Evolutionary conservation across 2,113 vertebrate genomes (phyloP), one percentile per base, ranked within the genome.

Genomic region (Ptychochromis oligacanthus): DNA sequence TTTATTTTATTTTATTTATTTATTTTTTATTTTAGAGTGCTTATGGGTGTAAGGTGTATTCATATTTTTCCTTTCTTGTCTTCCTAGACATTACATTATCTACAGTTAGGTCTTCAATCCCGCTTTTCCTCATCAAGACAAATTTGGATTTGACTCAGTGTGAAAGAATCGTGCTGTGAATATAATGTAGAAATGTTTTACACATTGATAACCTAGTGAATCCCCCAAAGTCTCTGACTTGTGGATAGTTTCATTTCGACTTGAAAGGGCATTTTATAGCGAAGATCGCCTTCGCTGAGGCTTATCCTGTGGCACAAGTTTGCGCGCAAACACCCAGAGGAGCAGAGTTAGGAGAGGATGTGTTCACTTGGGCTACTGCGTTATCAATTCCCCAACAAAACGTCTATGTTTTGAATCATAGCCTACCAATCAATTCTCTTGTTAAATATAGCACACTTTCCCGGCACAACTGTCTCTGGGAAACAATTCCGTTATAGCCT

Each of bases 381-480:
- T 76, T 24, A 76, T 78, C 31, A 77, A 5, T 58, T 78, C 46
- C 75, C 24, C 38, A 86, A 77, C 58, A 76, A 89, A 87, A 80
- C 57, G 36, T 81, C 57, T 22, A 5, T 75, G 56, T 85, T 89
- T 81, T 79, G 62, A 87, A 77, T 90, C 72, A 80, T 75, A 54
- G 67, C 46, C 67, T 54, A 79, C 55, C 62, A 85, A 70, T 91
- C 88, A 88, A 57, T 89, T 76, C 9, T 38, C 57, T 57, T 43
- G 80, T 70, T 87, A 89, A 81, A 92, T 89, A 80, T 86, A 90
- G 75, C 52, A 60, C 55, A 36, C 55, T 82, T 91, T 89, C 79
- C 81, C 40, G 77, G 79, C 75, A 85, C 60, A 14, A 72, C 43
- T 52, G 75, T 82, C 22, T 70, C 54, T 76, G 64, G 78, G 75